Base-by-base conservation (phyloP, 2,113 vertebrate genomes). In the Diadophis punctatus region DNA sequence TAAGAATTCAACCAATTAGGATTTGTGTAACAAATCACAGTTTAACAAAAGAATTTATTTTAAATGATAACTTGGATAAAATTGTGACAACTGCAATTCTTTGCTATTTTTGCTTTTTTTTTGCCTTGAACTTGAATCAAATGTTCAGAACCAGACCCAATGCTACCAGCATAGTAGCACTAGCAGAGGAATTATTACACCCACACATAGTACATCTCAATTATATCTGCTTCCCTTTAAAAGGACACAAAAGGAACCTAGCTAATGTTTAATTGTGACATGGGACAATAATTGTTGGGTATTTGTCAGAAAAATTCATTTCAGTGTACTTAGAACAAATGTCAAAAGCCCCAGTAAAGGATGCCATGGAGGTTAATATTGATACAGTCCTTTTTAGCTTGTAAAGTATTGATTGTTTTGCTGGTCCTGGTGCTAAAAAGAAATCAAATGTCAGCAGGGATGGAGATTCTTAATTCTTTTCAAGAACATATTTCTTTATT, bases 301-400 rank as follows among this genome's bases (percentile, higher is more conserved):
- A 91, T 52, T 30, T 85, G 8, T 48, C 91, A 34, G 68, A 93
- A 92, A 68, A 87, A 12, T 3, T 56, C 63, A 48, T 86, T 48
- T 93, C 22, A 46, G 91, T 20, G 48, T 87, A 52, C 49, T 94
- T 93, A 88, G n/a, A 89, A 43, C 0, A 96, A 95, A 94, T 95
- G 68, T 93, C 91, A 95, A 94, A 96, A 96, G 30, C 12, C 91
- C 87, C 60, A 95, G 52, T 94, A 93, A 85, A 60, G 27, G 8
- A 3, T 89, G 4, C 63, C 46, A 92, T 27, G 53, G 86, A 87
- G n/a, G 2, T 30, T 93, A 8, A n/a, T 92, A 95, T 91, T 95
- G 94, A 94, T 55, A 85, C 60, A 39, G 9, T 92, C 1, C 16
- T 22, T 96, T 94, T 95, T 87, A 94, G 93, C 74, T 88, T 80